Conservation (phyloP, 1,140 invertebrate species). For the Orius laevigatus region DNA sequence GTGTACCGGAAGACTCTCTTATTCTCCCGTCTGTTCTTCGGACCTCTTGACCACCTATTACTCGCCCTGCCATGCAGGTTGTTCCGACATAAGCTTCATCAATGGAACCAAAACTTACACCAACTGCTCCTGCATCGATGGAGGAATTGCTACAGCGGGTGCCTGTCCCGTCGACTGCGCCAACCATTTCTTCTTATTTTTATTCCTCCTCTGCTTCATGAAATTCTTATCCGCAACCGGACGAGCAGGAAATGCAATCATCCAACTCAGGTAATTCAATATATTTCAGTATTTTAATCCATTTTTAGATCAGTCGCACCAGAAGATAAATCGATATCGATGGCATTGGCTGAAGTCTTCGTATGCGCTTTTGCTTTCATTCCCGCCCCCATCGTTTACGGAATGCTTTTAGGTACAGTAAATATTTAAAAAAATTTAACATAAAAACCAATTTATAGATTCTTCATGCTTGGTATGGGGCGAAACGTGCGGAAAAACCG, state of each 20-base stretch:
- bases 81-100: slow-evolving; percentile 26
- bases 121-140: slow-evolving; percentile 22
- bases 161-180: slow-evolving; percentile 21
- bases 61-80: slow-evolving; percentile 54
- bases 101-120: slow-evolving; percentile 30
- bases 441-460: slow-evolving; percentile 22
- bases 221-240: slow-evolving; percentile 22
- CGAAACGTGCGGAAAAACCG: slow-evolving; percentile 23
- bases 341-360: slow-evolving; percentile 25
- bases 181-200: slow-evolving; percentile 20
- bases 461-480: slow-evolving; percentile 25
- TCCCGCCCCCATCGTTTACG: slow-evolving; percentile 27
- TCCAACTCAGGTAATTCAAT: slow-evolving; percentile 23
- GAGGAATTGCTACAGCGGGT: slow-evolving; percentile 16
- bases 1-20: slow-evolving; percentile 44
- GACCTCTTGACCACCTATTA: slow-evolving; percentile 40
- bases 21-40: slow-evolving; percentile 47
- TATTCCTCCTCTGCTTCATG: slow-evolving; percentile 19
- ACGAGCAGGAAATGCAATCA: slow-evolving; percentile 22
- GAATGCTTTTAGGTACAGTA: slow-evolving; percentile 23
- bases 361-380: slow-evolving; percentile 24
- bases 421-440: background rate
- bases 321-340: slow-evolving; percentile 26
- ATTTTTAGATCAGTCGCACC: slow-evolving; percentile 25
- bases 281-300: slow-evolving; percentile 1